Conservation (phyloP, 2,113 vertebrate genomes). For the Callaeas wilsoni region DNA sequence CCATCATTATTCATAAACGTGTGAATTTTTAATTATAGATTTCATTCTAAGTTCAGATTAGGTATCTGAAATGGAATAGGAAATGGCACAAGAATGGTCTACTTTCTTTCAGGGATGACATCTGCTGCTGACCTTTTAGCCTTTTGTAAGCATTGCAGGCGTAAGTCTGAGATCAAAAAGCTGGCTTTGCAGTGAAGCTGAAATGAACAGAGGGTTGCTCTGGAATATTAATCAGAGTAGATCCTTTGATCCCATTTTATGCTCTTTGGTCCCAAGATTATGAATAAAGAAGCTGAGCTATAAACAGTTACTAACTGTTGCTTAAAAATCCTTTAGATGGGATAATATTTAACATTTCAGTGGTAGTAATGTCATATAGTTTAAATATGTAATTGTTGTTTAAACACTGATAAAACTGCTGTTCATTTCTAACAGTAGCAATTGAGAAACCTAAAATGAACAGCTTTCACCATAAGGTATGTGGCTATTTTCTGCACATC, state of each 20-base stretch:
- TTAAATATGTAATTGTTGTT: not conserved
- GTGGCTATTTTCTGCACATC: not conserved
- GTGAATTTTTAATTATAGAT: not conserved
- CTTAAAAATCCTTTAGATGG: not conserved
- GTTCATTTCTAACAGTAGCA: not conserved
- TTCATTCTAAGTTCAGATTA: not conserved
- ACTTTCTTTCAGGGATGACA: not conserved
- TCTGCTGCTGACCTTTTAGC: not conserved
- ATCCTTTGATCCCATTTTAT: not conserved
- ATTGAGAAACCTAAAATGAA: not conserved
- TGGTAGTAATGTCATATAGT: not conserved
- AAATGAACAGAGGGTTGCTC: not conserved
- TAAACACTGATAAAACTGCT: not conserved
- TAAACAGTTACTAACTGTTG: not conserved
- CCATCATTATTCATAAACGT: not conserved
- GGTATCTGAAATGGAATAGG: not conserved
- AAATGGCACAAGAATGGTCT: not conserved
- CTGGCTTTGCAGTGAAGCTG: not conserved
- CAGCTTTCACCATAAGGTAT: not conserved
- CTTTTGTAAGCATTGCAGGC: not conserved
- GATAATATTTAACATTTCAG: not conserved
- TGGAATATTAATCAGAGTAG: slow-evolving; percentile 2
- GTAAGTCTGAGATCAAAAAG: not conserved
- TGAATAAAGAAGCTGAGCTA: not conserved
- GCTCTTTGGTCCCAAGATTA: not conserved